These are phyloP conservation scores for Ibycter americanus DNA, from an alignment of 2,797 vertebrate genomes.

Conservation along the genomic window DNA sequence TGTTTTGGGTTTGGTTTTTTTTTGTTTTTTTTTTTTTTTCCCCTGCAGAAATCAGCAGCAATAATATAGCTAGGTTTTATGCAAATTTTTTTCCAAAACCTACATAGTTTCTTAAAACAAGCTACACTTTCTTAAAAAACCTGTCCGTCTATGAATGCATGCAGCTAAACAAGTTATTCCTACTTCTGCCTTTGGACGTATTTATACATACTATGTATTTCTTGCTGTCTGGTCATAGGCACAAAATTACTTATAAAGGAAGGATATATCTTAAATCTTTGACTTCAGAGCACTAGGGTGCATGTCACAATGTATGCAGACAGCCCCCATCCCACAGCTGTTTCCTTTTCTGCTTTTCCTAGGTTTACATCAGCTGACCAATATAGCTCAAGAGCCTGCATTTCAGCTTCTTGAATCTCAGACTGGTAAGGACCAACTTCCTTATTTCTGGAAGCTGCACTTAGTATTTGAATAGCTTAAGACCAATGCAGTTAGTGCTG, in stretches of 20 bases:
- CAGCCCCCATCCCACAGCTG: slow-evolving; percentile 10
- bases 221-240: not conserved
- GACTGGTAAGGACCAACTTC: not conserved
- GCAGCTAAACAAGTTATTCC: not conserved
- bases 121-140: not conserved
- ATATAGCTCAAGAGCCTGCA: slow-evolving; percentile 13
- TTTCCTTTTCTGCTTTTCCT: slow-evolving; percentile 46
- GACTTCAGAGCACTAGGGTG: slow-evolving; percentile 1
- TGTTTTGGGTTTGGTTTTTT: not conserved
- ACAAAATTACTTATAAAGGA: slow-evolving; percentile 39
- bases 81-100: not conserved
- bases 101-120: not conserved
- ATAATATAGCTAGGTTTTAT: not conserved
- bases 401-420: slow-evolving; percentile 1
- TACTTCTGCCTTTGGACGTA: not conserved
- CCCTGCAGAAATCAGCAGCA: not conserved
- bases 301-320: not conserved
- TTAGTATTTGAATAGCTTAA: not conserved
- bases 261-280: slow-evolving; percentile 19
- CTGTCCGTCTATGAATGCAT: not conserved
- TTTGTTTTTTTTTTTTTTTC: not conserved
- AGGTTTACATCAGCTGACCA: slow-evolving; percentile 9
- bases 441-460: slow-evolving; percentile 6
- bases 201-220: not conserved
- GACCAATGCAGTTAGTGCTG: not conserved